Base-by-base conservation (phyloP, 2,888 invertebrate genomes). In the Venustoraphidia nigricollis region DNA sequence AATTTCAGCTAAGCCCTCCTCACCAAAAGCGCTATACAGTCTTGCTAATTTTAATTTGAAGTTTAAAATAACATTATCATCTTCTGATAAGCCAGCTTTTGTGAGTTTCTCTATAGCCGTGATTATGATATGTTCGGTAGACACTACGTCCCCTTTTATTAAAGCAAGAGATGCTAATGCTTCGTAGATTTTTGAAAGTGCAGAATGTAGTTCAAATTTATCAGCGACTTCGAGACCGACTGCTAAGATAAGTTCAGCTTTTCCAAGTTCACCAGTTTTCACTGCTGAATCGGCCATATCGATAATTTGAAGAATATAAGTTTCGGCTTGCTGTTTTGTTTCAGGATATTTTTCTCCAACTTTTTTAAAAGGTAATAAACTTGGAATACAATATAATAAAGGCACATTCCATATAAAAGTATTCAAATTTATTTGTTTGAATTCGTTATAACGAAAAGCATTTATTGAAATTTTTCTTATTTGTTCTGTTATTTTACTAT, bases 31-130 rank as follows among this genome's bases (percentile, higher is more conserved):
- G 49, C 67, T 67, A 51, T 69, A 68, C n/a, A 70, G 62, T 46
- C 69, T 50, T 3, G 68, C 61, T 47, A 70, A 52, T 45, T 69
- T 64, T 34, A 70, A 55, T 55, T 67, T 67, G 51, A 68, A 70
- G 46, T 65, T 66, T 2, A 69, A 56, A 35, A 69, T 62, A 48
- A 63, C 62, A 50, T 63, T 62, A 51, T 67, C 63, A 42, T 61
- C 57, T 50, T 68, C 67, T 9, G 63, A 50, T 48, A 51, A 55
- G 5, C 66, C 68, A 10, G 59, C 55, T 45, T 65, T 61, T 3
- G 62, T 54, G 51, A 70, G 57, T 55, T 66, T 66, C 51, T 70
- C 68, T 10, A 68, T 66, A 4, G 62, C 65, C 36, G 61, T 58
- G 0, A 65, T 65, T 41, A 69, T 52, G 36, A 68, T 53, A 17